These are phyloP conservation scores for Neoaliturus tenellus DNA, from an alignment of 2,888 invertebrate genomes.

Conservation along the genomic window DNA sequence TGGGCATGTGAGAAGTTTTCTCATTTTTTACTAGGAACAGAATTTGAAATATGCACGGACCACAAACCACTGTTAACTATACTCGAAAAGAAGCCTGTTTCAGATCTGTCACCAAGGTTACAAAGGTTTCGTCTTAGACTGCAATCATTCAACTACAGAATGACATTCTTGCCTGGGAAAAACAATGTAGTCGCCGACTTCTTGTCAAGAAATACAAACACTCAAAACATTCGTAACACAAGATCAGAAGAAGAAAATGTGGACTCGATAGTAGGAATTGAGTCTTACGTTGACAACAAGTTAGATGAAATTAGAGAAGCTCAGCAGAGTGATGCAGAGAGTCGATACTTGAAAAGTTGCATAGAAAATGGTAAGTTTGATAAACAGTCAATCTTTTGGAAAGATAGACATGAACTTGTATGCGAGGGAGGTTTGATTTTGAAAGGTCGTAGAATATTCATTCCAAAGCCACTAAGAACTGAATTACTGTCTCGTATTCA, in stretches of 20 bases:
- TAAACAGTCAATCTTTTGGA: slow-evolving; percentile 3
- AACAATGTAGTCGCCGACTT: not conserved
- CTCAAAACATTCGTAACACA: not conserved
- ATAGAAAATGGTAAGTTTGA: not conserved
- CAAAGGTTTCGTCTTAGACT: slow-evolving; percentile 68
- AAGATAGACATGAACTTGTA: not conserved
- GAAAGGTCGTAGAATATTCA: not conserved
- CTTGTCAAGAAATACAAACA: not conserved
- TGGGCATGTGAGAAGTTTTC: slow-evolving; percentile 69
- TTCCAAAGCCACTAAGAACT: not conserved
- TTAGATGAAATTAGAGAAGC: not conserved
- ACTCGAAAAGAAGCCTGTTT: slow-evolving; percentile 69
- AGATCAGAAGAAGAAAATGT: not conserved
- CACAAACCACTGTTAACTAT: slow-evolving; percentile 70
- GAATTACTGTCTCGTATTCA: not conserved
- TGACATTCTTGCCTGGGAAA: slow-evolving; percentile 66
- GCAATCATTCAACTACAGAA: slow-evolving; percentile 64
- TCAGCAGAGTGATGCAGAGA: not conserved
- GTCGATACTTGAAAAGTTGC: not conserved
- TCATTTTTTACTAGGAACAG: slow-evolving; percentile 68
- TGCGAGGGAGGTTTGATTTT: not conserved
- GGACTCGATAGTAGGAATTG: not conserved
- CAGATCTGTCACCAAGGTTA: slow-evolving; percentile 69
- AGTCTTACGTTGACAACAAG: not conserved
- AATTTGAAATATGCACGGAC: slow-evolving; percentile 69